phyloP scores from a whole-genome alignment of 2,888 invertebrate genomes.

The Cataglyphis altisquamis region DNA sequence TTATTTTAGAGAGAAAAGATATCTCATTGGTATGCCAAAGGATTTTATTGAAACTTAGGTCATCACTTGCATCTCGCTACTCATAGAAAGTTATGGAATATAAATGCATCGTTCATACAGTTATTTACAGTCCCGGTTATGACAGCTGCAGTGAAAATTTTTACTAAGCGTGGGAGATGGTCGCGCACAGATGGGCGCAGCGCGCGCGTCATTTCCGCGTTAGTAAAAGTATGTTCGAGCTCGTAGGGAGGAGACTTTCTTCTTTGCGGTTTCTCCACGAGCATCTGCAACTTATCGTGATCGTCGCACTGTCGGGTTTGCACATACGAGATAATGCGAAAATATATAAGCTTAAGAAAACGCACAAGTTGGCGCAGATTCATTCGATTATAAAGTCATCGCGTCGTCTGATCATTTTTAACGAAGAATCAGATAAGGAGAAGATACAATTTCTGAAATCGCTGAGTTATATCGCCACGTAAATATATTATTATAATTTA shows the following conservation, averaged over 20 bases:
- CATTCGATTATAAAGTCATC: neutral
- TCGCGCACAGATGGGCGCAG: slow-evolving; percentile 52
- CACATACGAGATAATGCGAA: slow-evolving; percentile 21
- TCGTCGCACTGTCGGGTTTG: slow-evolving; percentile 25
- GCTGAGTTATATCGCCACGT: neutral
- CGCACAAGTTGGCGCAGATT: slow-evolving; percentile 15
- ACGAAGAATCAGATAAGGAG: neutral
- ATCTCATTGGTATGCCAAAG: neutral
- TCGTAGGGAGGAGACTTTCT: slow-evolving; percentile 40
- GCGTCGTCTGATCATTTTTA: neutral
- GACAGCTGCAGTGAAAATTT: slow-evolving; percentile 76
- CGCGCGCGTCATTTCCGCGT: slow-evolving; percentile 65
- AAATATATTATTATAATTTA: neutral
- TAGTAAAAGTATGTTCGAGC: slow-evolving; percentile 58
- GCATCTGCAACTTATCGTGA: slow-evolving; percentile 63
- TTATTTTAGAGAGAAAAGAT: neutral
- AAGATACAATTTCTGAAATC: neutral
- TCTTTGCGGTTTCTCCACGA: slow-evolving; percentile 40
- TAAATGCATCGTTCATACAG: slow-evolving; percentile 5
- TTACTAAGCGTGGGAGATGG: slow-evolving; percentile 78
- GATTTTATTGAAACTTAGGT: neutral
- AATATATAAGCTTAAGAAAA: slow-evolving; percentile 68
- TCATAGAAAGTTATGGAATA: neutral
- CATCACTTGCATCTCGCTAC: slow-evolving; percentile 9
- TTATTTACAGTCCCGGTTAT: slow-evolving; percentile 36